These are phyloP conservation scores for Trichomycterus rosablanca DNA, from an alignment of 2,113 vertebrate genomes.

Conservation along the genomic window DNA sequence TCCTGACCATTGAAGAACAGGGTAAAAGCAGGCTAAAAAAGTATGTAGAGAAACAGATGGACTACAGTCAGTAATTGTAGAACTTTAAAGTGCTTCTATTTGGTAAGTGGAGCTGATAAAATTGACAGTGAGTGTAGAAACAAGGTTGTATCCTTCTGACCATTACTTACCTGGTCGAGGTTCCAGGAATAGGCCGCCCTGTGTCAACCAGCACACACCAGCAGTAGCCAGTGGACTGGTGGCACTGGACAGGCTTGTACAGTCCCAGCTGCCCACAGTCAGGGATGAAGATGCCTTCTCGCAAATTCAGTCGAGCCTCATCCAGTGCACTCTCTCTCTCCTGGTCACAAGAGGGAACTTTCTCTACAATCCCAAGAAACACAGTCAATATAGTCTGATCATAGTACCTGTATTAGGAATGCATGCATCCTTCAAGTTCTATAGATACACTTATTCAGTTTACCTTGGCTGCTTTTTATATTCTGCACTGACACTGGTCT, in stretches of 20 bases:
- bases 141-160: background rate
- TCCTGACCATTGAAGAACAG: too few species aligned
- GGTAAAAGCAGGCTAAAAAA: too few species aligned
- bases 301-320: conserved; percentile 81
- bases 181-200: conserved; percentile 89
- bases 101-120: too few species aligned
- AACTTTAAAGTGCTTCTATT: too few species aligned
- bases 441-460: too few species aligned
- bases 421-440: too few species aligned
- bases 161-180: conserved; percentile 84
- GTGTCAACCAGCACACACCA: conserved; percentile 97
- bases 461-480: too few species aligned
- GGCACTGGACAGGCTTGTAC: conserved; percentile 93
- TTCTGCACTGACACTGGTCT: too few species aligned
- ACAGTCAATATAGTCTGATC: conserved; percentile 51
- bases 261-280: conserved; percentile 88
- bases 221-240: conserved; percentile 97
- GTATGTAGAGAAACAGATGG: too few species aligned
- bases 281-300: conserved; percentile 86
- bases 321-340: conserved; percentile 90
- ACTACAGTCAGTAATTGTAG: background rate
- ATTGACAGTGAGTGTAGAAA: too few species aligned
- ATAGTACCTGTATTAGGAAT: too few species aligned
- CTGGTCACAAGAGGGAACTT: conserved; percentile 94
- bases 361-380: conserved; percentile 80